These are phyloP conservation scores for Pelochelys cantorii DNA, from an alignment of 2,797 vertebrate genomes.

Conservation along the genomic window DNA sequence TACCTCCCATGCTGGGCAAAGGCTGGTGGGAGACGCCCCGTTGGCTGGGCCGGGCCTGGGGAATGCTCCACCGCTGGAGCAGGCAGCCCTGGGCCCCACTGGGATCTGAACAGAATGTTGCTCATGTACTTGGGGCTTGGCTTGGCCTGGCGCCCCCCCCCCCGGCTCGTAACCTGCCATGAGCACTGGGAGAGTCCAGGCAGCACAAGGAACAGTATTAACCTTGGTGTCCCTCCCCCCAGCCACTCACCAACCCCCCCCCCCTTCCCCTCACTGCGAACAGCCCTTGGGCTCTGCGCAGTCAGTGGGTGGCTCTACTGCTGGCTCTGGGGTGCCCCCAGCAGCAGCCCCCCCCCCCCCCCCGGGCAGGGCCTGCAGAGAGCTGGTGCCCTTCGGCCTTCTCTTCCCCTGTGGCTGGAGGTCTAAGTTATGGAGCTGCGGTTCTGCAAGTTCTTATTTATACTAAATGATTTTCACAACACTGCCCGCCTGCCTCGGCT, in stretches of 20 bases:
- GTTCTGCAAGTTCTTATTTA: slow-evolving; percentile 67
- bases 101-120: not conserved
- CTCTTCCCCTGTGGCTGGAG: slow-evolving; percentile 50
- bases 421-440: slow-evolving; percentile 73
- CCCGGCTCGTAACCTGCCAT: too few species aligned
- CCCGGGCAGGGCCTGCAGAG: not conserved
- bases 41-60: not conserved
- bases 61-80: not conserved
- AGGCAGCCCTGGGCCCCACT: not conserved
- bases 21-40: not conserved
- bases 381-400: not conserved
- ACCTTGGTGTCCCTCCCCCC: not conserved
- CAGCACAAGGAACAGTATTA: not conserved
- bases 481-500: not conserved
- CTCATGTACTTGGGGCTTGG: fast-evolving
- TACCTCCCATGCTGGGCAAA: not conserved
- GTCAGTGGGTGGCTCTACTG: not conserved
- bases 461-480: slow-evolving; percentile 75
- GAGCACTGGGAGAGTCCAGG: not conserved
- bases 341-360: too few species aligned
- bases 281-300: not conserved
- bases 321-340: too few species aligned
- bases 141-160: not conserved
- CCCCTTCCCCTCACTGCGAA: not conserved
- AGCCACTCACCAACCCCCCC: not conserved